Evolutionary conservation across 2,797 vertebrate genomes (phyloP).

Genomic region (Myotis pilosus): DNA sequence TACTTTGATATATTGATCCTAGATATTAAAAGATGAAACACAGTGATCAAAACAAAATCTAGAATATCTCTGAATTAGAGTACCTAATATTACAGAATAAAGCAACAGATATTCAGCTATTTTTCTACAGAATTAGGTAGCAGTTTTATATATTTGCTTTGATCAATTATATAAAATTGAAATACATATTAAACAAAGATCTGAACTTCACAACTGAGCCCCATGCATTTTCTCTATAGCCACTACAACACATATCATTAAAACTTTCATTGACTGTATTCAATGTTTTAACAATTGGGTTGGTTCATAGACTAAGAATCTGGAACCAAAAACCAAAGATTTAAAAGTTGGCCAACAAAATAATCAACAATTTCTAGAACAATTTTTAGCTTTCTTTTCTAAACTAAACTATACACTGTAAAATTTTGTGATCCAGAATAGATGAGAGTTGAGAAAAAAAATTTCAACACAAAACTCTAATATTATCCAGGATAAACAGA

Average conservation of each 20-base stretch:
- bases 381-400: conserved; percentile 8
- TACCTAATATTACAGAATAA: background rate
- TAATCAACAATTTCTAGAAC: conserved; percentile 8
- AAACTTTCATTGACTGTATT: background rate
- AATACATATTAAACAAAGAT: background rate
- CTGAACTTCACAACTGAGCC: background rate
- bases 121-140: background rate
- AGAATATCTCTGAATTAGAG: background rate
- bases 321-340: conserved; percentile 27
- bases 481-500: background rate
- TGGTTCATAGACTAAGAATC: background rate
- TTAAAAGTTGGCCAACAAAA: conserved; percentile 42
- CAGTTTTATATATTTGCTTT: background rate
- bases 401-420: conserved; percentile 5
- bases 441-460: background rate
- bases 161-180: background rate
- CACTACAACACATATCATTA: background rate
- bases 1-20: background rate
- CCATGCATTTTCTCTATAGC: background rate
- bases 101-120: background rate
- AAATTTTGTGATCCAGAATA: conserved; percentile 20
- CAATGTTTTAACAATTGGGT: background rate
- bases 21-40: background rate
- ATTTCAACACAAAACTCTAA: background rate
- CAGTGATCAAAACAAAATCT: background rate